phyloP scores from a whole-genome alignment of 2,888 invertebrate species.

The Craniophora ligustri region DNA sequence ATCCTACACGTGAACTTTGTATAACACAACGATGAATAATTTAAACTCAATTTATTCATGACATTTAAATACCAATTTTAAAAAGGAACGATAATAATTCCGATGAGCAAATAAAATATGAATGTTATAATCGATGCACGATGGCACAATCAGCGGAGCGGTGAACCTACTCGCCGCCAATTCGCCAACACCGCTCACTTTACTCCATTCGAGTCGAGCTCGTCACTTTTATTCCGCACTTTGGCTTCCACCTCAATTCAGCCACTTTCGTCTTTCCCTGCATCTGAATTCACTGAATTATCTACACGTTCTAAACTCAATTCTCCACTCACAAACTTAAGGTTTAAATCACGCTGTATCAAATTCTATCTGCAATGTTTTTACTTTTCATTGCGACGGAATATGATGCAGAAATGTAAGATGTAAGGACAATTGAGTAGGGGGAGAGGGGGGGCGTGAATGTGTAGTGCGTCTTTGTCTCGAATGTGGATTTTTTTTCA shows the following conservation, averaged over 20 bases:
- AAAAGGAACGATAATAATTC: not conserved
- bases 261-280: slow-evolving; percentile 82
- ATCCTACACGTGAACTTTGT: too few species aligned
- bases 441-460: slow-evolving; percentile 66
- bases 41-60: too few species aligned
- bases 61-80: not conserved
- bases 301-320: slow-evolving; percentile 36
- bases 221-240: slow-evolving; percentile 87
- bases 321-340: slow-evolving; percentile 31
- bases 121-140: slow-evolving; percentile 46
- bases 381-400: slow-evolving; percentile 85
- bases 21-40: too few species aligned
- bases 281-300: slow-evolving; percentile 78
- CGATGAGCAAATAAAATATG: slow-evolving; percentile 27
- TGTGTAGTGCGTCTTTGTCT: slow-evolving; percentile 77
- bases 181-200: slow-evolving; percentile 55
- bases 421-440: slow-evolving; percentile 85
- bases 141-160: slow-evolving; percentile 46
- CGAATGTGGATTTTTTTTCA: slow-evolving; percentile 65
- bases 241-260: slow-evolving; percentile 84
- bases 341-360: slow-evolving; percentile 46
- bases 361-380: slow-evolving; percentile 75
- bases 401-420: slow-evolving; percentile 87
- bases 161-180: slow-evolving; percentile 50
- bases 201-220: slow-evolving; percentile 60